Conservation (phyloP, 2,797 vertebrate genomes). For the Tenualosa thibaudeaui region DNA sequence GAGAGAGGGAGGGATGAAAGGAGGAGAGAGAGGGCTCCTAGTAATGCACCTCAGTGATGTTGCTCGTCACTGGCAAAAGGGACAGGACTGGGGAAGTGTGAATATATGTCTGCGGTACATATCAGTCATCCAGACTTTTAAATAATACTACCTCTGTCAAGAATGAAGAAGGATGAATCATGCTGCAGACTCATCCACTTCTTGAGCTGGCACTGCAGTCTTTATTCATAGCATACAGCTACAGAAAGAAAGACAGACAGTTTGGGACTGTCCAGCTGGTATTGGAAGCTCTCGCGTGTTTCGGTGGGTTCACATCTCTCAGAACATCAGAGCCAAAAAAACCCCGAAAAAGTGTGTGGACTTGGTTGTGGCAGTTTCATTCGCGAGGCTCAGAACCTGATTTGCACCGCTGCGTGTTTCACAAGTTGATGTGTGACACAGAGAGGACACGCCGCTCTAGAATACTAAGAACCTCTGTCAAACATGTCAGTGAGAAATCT, state of each 20-base stretch:
- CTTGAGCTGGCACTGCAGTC: neutral
- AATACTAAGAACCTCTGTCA: slow-evolving; percentile 9
- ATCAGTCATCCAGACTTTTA: slow-evolving; percentile 2
- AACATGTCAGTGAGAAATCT: neutral
- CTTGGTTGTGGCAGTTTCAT: neutral
- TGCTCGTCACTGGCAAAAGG: neutral
- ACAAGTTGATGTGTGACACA: neutral
- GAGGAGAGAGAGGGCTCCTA: neutral
- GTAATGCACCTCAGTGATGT: neutral
- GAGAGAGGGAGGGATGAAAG: neutral
- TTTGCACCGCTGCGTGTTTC: neutral
- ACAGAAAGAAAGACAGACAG: too few relatives aligned
- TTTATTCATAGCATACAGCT: neutral
- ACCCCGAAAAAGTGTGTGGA: neutral
- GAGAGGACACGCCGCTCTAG: neutral
- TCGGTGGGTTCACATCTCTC: neutral
- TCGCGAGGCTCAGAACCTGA: neutral
- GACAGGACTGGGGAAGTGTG: neutral
- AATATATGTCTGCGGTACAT: neutral
- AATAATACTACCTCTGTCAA: neutral
- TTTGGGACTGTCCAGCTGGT: neutral
- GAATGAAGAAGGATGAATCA: neutral
- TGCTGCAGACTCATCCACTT: neutral
- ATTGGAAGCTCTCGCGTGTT: neutral
- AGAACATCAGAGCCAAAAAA: neutral